Evolutionary conservation across 2,888 invertebrate genomes (phyloP).

Genomic region (Ectropis crepuscularia): DNA sequence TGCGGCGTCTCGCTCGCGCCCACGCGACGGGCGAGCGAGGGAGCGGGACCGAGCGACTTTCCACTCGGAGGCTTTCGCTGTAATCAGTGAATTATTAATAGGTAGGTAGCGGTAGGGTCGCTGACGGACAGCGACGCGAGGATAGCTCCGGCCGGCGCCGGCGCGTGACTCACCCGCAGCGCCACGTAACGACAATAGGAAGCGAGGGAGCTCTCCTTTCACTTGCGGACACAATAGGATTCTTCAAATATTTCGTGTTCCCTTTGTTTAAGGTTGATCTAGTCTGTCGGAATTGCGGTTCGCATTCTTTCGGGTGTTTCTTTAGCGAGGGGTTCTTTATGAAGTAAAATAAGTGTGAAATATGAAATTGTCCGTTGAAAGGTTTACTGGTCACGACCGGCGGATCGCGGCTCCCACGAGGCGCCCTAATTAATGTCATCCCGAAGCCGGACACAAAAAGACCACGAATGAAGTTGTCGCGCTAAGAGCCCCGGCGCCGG

Average conservation of each 20-base stretch:
- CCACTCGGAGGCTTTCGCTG: slow-evolving; percentile 38
- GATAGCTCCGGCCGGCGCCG: slow-evolving; percentile 30
- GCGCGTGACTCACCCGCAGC: slow-evolving; percentile 58
- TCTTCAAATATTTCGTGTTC: no score
- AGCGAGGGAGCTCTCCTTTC: no score
- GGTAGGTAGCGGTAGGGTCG: slow-evolving; percentile 28
- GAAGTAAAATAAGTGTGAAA: no score
- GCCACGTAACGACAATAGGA: no score
- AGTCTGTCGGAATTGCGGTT: no score
- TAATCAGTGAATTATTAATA: slow-evolving; percentile 41
- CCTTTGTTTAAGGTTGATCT: no score
- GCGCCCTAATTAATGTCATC: slow-evolving; percentile 79
- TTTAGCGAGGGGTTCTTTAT: no score
- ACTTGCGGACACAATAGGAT: no score
- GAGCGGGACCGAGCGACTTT: slow-evolving; percentile 39
- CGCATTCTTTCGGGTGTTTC: no score
- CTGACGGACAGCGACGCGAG: slow-evolving; percentile 11
- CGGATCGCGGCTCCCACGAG: slow-evolving; percentile 50
- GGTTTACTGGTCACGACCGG: no score
- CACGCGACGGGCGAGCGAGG: slow-evolving; percentile 16
- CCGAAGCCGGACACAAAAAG: slow-evolving; percentile 69
- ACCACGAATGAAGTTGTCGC: slow-evolving; percentile 61
- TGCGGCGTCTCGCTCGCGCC: slow-evolving; percentile 51
- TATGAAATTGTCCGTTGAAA: no score
- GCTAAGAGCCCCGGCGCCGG: slow-evolving; percentile 79